These are phyloP conservation scores for Agelas oroides DNA, from an alignment of 37 sponge, comb jelly and placozoan species.

Conservation along the genomic window DNA sequence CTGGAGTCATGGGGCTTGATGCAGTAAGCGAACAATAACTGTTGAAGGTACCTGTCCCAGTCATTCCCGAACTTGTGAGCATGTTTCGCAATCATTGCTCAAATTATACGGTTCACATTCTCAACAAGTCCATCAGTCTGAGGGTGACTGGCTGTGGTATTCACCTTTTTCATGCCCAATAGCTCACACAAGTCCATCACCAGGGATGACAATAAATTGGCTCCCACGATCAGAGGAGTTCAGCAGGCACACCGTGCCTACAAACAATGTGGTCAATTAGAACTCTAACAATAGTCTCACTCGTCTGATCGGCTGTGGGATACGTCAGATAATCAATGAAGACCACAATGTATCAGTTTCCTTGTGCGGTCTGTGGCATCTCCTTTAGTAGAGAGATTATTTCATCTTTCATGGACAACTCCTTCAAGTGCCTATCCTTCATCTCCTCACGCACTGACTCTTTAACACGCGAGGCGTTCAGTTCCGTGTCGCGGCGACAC, in stretches of 20 bases:
- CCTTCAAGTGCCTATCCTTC: too few relatives aligned
- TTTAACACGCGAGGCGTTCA: too few relatives aligned
- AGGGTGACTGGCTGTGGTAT: constrained; percentile 63
- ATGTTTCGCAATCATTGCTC: constrained; percentile 49
- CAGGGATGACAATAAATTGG: background rate
- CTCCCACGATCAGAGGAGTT: constrained; percentile 23
- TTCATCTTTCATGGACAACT: too few relatives aligned
- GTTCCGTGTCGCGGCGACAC: too few relatives aligned
- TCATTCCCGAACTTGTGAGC: constrained; percentile 3
- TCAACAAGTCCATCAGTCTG: constrained; percentile 70
- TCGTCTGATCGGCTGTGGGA: constrained; percentile 10
- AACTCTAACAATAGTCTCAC: constrained; percentile 17
- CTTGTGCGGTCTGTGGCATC: constrained; percentile 20
- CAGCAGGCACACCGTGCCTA: constrained; percentile 40
- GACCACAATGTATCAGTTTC: constrained; percentile 27
- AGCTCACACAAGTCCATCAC: constrained; percentile 11
- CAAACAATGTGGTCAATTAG: constrained; percentile 22
- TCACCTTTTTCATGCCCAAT: constrained; percentile 29
- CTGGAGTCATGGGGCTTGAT: constrained; percentile 13
- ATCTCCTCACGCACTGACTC: too few relatives aligned
- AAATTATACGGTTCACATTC: constrained; percentile 13
- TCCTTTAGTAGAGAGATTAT: too few relatives aligned
- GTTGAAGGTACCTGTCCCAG: constrained; percentile 50
- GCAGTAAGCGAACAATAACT: constrained; percentile 54
- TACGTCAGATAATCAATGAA: constrained; percentile 42